A percentile compares a stretch with the other conserved stretches of the same genome.
Evolutionary conservation across 2,113 vertebrate genomes (phyloP).

Genomic region (Podarcis raffonei): DNA sequence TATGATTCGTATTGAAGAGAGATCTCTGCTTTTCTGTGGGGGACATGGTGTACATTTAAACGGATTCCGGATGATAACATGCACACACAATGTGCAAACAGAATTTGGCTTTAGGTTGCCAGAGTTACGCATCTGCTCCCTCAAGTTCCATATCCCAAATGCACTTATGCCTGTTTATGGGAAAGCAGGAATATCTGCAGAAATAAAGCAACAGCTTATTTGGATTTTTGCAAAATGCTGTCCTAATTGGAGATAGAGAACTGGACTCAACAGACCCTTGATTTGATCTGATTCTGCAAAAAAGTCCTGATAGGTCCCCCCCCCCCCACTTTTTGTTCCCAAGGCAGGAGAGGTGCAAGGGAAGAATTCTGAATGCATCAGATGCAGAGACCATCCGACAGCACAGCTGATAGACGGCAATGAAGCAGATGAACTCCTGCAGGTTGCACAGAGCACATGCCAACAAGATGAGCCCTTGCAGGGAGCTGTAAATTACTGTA

Average conservation of each 20-base stretch:
- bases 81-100: neutral
- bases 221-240: neutral
- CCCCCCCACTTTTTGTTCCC: neutral
- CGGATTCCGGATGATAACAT: neutral
- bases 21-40: neutral
- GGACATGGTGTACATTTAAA: neutral
- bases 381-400: accelerated
- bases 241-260: neutral
- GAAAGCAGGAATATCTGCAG: neutral
- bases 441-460: conserved; percentile 21
- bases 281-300: neutral
- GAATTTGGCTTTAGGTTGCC: neutral
- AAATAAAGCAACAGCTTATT: neutral
- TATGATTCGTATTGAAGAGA: neutral
- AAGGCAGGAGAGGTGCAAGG: neutral
- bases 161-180: neutral
- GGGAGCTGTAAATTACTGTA: conserved; percentile 43
- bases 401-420: accelerated
- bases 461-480: conserved; percentile 27
- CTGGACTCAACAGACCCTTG: no score
- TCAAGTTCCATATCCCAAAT: neutral
- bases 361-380: neutral
- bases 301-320: neutral
- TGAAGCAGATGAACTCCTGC: neutral
- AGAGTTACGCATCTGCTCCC: neutral